These are phyloP conservation scores for Spilogale gracilis DNA, from an alignment of 2,113 vertebrate genomes.

Conservation along the genomic window DNA sequence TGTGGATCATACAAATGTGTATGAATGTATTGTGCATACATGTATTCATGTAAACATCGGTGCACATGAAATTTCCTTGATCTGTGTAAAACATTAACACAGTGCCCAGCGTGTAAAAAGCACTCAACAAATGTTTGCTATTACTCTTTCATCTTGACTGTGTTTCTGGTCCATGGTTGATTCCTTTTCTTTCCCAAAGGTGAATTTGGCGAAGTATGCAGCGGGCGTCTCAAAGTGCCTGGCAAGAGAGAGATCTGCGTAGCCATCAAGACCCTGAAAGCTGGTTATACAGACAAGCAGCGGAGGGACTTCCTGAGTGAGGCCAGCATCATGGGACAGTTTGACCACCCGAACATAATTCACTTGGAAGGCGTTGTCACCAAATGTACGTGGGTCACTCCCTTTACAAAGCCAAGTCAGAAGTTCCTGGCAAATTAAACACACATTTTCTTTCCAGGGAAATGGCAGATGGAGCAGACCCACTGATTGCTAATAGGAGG, in stretches of 20 bases:
- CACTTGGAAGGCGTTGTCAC: conserved; percentile 99
- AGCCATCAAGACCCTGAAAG: conserved; percentile 99
- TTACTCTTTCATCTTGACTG: background rate
- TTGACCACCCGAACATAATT: conserved; percentile 99
- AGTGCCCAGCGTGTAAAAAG: background rate
- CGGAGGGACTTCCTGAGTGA: conserved; percentile 98
- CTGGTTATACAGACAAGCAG: conserved; percentile 98
- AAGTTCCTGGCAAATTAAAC: conserved; percentile 85
- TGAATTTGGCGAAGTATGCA: conserved; percentile 98
- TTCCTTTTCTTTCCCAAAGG: conserved; percentile 86
- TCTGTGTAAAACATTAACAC: background rate
- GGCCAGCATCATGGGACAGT: conserved; percentile 99
- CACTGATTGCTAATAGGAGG: conserved; percentile 93
- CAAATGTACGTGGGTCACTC: conserved; percentile 93
- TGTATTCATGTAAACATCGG: background rate
- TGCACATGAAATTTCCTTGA: background rate
- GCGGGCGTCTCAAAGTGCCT: conserved; percentile 97
- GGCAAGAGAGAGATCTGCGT: conserved; percentile 98
- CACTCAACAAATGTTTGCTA: background rate
- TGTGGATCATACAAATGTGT: background rate
- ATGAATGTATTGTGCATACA: background rate
- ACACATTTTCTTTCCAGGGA: conserved; percentile 81
- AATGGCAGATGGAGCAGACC: conserved; percentile 94
- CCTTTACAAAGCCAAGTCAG: conserved; percentile 74
- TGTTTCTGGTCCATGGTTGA: background rate